A percentile compares a stretch with the other conserved stretches of the same genome.
Evolutionary conservation across 2,797 vertebrate species (phyloP).

Genomic region (Pagetopsis macropterus): DNA sequence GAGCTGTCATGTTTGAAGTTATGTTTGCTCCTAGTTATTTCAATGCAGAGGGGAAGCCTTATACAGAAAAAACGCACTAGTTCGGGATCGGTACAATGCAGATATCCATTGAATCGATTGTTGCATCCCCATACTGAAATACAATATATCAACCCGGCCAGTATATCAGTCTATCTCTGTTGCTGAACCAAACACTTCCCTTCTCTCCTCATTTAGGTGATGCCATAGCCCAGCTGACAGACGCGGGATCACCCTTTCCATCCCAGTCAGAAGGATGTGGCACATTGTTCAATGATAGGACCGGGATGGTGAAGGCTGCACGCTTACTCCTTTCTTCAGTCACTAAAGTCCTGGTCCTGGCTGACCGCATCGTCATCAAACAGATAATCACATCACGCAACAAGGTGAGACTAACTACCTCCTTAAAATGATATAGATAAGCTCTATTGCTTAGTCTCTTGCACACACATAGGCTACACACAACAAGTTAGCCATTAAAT

Average conservation of each 20-base stretch:
- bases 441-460: neutral
- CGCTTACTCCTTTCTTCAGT: conserved; percentile 96
- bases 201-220: conserved; percentile 82
- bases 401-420: conserved; percentile 85
- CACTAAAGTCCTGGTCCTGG: conserved; percentile 96
- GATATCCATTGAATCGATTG: neutral
- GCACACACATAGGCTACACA: neutral
- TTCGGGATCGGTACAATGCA: neutral
- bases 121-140: neutral
- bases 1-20: conserved; percentile 6
- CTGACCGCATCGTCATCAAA: conserved; percentile 97
- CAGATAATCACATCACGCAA: conserved; percentile 97
- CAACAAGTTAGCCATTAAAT: neutral
- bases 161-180: neutral
- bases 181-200: neutral
- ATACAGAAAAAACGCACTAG: neutral
- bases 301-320: conserved; percentile 94
- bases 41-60: neutral
- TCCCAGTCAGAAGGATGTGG: conserved; percentile 84
- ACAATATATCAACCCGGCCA: neutral
- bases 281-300: conserved; percentile 93
- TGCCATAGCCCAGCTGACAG: conserved; percentile 94
- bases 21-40: conserved; percentile 2
- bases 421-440: neutral
- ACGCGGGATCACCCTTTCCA: conserved; percentile 82